Conservation (phyloP, 2,797 vertebrate species). For the Peromyscus eremicus region DNA sequence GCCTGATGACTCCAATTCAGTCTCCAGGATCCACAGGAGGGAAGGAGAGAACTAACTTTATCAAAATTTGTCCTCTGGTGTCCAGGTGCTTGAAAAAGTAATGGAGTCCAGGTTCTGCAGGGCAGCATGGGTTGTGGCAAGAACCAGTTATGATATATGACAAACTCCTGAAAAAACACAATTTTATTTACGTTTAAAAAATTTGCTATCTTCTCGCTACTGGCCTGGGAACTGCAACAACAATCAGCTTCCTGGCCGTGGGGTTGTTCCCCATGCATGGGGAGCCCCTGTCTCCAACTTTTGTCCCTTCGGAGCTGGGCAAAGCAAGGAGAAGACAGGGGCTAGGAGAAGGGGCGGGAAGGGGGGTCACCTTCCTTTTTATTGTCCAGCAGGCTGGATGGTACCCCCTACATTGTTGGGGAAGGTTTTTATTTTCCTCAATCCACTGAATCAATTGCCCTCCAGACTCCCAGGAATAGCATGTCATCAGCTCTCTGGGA, state of each 20-base stretch:
- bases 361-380: background rate
- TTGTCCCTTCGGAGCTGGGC: background rate
- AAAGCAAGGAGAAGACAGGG: background rate
- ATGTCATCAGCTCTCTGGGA: background rate
- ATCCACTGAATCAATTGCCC: background rate
- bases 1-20: background rate
- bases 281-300: background rate
- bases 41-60: background rate
- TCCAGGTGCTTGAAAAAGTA: background rate
- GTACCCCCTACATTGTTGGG: no score
- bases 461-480: background rate
- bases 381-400: no score
- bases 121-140: accelerated
- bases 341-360: accelerated
- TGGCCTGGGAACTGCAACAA: background rate
- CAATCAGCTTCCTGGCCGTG: accelerated
- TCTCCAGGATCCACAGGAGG: background rate
- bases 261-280: accelerated
- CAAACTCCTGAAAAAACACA: accelerated
- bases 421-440: no score
- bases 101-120: no score
- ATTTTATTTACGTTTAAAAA: background rate
- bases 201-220: accelerated
- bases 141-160: accelerated
- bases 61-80: background rate